Evolutionary conservation across 2,888 invertebrate species (phyloP).

Genomic region (Zelleria hepariella): DNA sequence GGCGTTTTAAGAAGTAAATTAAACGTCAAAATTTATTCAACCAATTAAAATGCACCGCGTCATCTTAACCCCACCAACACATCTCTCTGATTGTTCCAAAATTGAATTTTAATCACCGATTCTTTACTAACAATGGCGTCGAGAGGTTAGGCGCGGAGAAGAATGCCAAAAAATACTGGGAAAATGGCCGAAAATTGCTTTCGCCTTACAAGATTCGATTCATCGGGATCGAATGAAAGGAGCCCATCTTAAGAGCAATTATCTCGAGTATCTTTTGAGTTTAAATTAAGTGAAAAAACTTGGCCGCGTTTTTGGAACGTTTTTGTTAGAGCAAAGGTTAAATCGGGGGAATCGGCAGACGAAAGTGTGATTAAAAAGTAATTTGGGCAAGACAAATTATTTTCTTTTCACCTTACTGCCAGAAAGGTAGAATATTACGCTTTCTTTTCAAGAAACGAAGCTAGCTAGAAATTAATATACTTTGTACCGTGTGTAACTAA

Average conservation of each 20-base stretch:
- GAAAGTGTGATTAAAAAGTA: not conserved
- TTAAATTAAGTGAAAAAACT: slow-evolving; percentile 70
- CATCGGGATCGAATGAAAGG: slow-evolving; percentile 36
- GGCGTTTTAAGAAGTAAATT: not conserved
- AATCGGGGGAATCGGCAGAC: slow-evolving; percentile 10
- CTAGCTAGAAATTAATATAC: too few species aligned
- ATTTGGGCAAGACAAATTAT: not conserved
- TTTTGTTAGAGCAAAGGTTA: slow-evolving; percentile 13
- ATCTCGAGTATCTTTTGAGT: slow-evolving; percentile 71
- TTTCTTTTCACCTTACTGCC: not conserved
- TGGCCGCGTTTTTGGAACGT: slow-evolving; percentile 23
- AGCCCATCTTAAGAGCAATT: slow-evolving; percentile 52
- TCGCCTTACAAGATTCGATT: slow-evolving; percentile 54
- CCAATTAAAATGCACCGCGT: slow-evolving; percentile 69
- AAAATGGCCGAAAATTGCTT: slow-evolving; percentile 60
- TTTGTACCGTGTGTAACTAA: too few species aligned
- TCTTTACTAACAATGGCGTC: slow-evolving; percentile 60
- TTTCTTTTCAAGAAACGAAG: not conserved
- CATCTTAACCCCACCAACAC: slow-evolving; percentile 46
- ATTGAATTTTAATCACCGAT: slow-evolving; percentile 72
- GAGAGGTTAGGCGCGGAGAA: slow-evolving; percentile 30
- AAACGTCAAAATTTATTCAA: slow-evolving; percentile 27
- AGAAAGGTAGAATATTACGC: not conserved
- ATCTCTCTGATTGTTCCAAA: slow-evolving; percentile 62
- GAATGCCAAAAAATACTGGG: slow-evolving; percentile 65